Conservation (phyloP, 1,140 invertebrate genomes). For the Sitobion miscanthi region DNA sequence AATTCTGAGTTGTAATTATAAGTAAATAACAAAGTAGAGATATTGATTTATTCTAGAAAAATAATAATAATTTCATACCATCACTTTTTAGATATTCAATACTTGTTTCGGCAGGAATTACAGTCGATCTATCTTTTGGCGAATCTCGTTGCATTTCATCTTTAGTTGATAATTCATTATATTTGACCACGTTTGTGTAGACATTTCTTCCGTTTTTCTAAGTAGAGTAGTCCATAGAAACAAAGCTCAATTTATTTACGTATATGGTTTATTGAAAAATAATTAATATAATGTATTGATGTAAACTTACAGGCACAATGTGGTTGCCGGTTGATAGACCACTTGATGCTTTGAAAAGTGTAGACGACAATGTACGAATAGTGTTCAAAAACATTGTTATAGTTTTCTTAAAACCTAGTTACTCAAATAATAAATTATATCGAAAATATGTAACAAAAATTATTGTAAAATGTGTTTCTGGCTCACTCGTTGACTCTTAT, state of each 20-base stretch:
- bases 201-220: slow-evolving; percentile 31
- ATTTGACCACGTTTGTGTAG: background rate
- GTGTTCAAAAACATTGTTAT: slow-evolving; percentile 41
- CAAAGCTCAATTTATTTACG: background rate
- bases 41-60: background rate
- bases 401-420: background rate
- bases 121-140: slow-evolving; percentile 71
- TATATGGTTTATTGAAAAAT: background rate
- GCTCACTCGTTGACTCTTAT: background rate
- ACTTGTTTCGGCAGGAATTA: slow-evolving; percentile 82
- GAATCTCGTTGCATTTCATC: slow-evolving; percentile 61
- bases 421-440: background rate
- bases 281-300: background rate
- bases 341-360: slow-evolving; percentile 11
- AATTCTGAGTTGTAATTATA: background rate
- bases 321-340: background rate
- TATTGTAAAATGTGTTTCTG: background rate
- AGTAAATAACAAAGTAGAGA: background rate
- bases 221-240: background rate
- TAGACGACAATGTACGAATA: slow-evolving; percentile 16
- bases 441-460: background rate
- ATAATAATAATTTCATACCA: slow-evolving; percentile 63
- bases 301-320: background rate
- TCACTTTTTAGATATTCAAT: slow-evolving; percentile 84
- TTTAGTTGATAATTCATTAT: background rate